phyloP scores from a whole-genome alignment of 2,797 vertebrate species.

The Oreonectes daqikongensis region DNA sequence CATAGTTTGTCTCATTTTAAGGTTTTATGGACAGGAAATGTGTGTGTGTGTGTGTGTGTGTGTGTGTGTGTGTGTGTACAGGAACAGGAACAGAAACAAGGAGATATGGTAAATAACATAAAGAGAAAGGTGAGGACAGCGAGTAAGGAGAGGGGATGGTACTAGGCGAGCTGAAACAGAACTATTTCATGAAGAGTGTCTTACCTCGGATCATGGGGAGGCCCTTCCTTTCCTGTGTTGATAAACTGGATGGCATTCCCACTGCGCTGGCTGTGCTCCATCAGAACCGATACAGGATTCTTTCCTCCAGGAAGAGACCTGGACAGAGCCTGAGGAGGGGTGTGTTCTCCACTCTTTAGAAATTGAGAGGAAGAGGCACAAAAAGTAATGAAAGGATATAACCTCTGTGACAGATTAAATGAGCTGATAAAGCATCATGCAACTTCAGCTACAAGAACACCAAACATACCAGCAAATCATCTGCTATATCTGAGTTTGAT shows the following conservation, averaged over 20 bases:
- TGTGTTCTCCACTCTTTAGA: conserved; percentile 58
- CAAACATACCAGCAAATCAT: conserved; percentile 63
- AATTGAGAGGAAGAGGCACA: background rate
- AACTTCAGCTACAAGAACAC: background rate
- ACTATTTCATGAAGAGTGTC: background rate
- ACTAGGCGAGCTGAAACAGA: no score
- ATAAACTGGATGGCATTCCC: conserved; percentile 89
- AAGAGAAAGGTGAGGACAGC: conserved; percentile 25
- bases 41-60: background rate
- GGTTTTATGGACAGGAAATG: conserved; percentile 27
- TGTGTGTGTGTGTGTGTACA: background rate
- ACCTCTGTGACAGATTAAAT: background rate
- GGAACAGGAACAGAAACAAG: background rate
- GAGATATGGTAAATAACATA: background rate
- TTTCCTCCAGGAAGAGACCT: conserved; percentile 85
- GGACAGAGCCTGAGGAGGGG: conserved; percentile 72
- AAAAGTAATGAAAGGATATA: background rate
- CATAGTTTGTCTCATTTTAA: no score
- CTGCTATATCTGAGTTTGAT: conserved; percentile 53
- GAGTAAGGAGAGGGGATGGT: background rate
- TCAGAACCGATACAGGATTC: conserved; percentile 90
- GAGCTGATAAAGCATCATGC: background rate
- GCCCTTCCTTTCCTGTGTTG: conserved; percentile 90
- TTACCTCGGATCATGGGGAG: conserved; percentile 95
- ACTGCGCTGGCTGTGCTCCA: conserved; percentile 92